A percentile compares a stretch with the other conserved stretches of the same genome.
phyloP scores from a whole-genome alignment of 1,140 invertebrate species.

The Wasmannia auropunctata region DNA sequence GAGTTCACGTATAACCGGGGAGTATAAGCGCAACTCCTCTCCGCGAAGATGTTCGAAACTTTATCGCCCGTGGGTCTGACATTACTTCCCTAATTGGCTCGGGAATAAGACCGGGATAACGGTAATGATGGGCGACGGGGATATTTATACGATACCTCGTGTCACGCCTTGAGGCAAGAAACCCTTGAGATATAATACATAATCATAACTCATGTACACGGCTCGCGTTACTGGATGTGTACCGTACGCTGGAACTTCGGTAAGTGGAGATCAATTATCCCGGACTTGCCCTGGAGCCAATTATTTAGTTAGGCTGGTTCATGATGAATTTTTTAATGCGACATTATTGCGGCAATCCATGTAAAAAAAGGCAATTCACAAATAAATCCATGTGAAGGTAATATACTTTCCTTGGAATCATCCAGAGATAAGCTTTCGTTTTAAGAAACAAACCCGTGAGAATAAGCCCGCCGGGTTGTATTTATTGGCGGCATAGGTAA shows the following conservation, averaged over 20 bases:
- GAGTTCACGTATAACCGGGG: background rate
- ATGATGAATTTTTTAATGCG: background rate
- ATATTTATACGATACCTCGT: constrained; percentile 14
- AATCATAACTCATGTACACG: background rate
- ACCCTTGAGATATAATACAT: background rate
- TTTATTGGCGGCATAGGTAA: background rate
- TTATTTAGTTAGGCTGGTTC: background rate
- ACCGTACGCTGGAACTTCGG: background rate
- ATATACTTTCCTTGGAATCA: background rate
- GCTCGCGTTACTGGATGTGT: background rate
- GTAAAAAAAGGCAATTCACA: background rate
- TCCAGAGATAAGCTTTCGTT: background rate
- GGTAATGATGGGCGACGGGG: background rate
- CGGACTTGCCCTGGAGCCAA: background rate
- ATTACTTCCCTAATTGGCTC: background rate
- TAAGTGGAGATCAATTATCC: background rate
- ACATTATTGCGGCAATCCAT: background rate
- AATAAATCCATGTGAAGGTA: background rate
- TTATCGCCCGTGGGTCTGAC: background rate
- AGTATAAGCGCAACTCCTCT: background rate
- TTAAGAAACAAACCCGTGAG: background rate
- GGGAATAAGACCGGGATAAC: background rate
- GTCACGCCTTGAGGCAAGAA: background rate
- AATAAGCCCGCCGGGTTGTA: background rate
- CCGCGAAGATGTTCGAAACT: background rate